Conservation (phyloP, 2,888 invertebrate species). For the Drosophila longiperda region DNA sequence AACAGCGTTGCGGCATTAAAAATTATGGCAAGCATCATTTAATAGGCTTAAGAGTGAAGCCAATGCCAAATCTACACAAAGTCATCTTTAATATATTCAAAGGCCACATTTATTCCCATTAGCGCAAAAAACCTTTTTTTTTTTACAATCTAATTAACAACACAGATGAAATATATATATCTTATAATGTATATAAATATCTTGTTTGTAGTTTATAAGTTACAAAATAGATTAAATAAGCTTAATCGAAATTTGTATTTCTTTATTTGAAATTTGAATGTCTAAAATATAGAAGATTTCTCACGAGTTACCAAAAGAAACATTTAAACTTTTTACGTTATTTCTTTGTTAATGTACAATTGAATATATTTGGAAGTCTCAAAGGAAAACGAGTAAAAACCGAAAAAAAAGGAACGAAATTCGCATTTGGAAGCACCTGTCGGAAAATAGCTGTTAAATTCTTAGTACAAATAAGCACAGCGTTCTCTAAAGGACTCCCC, state of each 20-base stretch:
- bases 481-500: not conserved
- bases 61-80: constrained; percentile 14
- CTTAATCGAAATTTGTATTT: not conserved
- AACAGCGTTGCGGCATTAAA: constrained; percentile 55
- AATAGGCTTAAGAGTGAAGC: constrained; percentile 57
- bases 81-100: constrained; percentile 14
- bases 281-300: not conserved
- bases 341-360: not conserved
- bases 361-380: not conserved
- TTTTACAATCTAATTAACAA: not conserved
- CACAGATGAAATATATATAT: not conserved
- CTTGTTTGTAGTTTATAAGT: not conserved
- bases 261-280: not conserved
- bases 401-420: not conserved
- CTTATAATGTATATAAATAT: not conserved
- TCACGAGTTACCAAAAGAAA: not conserved
- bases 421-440: constrained; percentile 2
- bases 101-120: constrained; percentile 1
- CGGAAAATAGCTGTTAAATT: constrained; percentile 7
- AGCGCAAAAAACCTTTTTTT: not conserved
- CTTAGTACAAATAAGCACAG: not conserved
- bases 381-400: not conserved
- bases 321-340: not conserved
- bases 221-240: not conserved
- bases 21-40: constrained; percentile 50